Evolutionary conservation across 2,113 vertebrate species (phyloP), one percentile per base, ranked within the genome.

Genomic region (Dolichallabes microphthalmus): DNA sequence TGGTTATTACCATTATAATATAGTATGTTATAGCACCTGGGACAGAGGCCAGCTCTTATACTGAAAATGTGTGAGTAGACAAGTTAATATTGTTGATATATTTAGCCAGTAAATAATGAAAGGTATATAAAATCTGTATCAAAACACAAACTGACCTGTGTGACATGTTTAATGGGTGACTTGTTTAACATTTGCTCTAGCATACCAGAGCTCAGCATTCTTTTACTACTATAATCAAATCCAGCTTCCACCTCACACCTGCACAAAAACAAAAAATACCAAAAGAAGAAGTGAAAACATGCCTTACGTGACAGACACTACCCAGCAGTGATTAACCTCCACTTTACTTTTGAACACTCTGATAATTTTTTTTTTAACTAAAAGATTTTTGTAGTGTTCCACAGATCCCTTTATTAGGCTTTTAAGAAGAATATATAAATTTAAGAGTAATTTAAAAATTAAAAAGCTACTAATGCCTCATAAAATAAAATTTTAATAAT

Each of bases 201-300:
- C 50, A 95, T 88, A 11, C 86, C 87, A 11, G 95, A 87, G 68
- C 96, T 95, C 3, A 94, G 96, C 27, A 96, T 93, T 66, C 85
- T 73, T 11, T 93, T 87, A 0, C 91, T 90, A 17, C 86, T 89
- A 52, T 97, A 99, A 66, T 94, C 88, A 45, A 92, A 95, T 39
- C 98, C 98, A 0, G 93, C 89, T 88, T 95, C 97, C 0, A 95
- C 94, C 90, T 97, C 87, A 75, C 98, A 98, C 98, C 98, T 99
- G 90, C 30, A 90, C 66, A 73, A n/a, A 80, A 58, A 58, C 89
- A 83, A 19, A 81, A 10, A 30, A 75, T 14, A 68, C 10, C 76
- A 45, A 73, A 22, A 66, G 58, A 61, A 82, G 76, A 20, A 64
- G 82, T 82, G 60, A 69, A 64, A 22, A 1, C 76, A 15, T 60